A percentile compares a stretch with the other conserved stretches of the same genome.
Evolutionary conservation across 2,797 vertebrate species (phyloP).

Genomic region (Gallinago nigripennis): DNA sequence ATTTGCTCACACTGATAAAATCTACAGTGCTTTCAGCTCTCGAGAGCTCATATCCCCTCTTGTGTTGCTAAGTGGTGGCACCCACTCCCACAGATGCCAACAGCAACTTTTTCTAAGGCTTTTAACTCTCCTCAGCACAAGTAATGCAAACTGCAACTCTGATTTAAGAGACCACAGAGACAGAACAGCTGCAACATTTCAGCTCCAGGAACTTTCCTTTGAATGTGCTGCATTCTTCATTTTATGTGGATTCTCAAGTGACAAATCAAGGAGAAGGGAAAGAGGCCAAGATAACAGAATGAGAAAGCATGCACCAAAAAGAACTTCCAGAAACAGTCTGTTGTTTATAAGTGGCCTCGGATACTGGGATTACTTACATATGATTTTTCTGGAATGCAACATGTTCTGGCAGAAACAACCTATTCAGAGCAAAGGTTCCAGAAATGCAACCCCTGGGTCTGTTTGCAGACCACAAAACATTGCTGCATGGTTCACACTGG

Average conservation of each 20-base stretch:
- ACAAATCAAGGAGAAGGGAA: constrained; percentile 9
- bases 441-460: neutral
- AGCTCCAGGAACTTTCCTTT: constrained; percentile 10
- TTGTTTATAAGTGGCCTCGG: neutral
- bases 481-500: neutral
- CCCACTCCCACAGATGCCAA: neutral
- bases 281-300: neutral
- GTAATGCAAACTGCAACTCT: neutral
- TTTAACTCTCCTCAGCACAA: neutral
- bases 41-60: neutral
- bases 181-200: constrained; percentile 27
- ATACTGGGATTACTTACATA: constrained; percentile 19
- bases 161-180: neutral
- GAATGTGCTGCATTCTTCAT: constrained; percentile 1
- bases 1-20: neutral
- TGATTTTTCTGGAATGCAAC: constrained; percentile 17
- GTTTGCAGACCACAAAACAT: neutral
- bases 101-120: neutral
- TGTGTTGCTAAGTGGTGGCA: neutral
- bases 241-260: constrained; percentile 43
- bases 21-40: neutral
- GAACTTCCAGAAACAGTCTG: constrained; percentile 6
- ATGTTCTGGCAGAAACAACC: neutral
- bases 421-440: neutral
- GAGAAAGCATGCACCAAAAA: neutral